Evolutionary conservation across 2,113 vertebrate species (phyloP).

Genomic region (Panthera tigris): DNA sequence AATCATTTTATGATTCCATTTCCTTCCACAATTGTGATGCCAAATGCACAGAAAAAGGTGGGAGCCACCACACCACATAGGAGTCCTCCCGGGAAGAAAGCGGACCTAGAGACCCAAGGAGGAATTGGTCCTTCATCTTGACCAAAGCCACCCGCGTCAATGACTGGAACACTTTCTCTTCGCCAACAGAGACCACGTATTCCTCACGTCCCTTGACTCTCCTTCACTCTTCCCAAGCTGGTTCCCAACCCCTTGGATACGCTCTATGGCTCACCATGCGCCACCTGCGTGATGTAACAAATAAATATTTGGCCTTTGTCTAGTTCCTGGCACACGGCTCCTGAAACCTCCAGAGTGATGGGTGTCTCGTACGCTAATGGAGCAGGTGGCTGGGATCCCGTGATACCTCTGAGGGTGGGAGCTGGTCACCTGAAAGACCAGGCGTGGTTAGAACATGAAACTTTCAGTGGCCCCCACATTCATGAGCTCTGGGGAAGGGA

Average conservation of each 20-base stretch:
- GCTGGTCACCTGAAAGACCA: background rate
- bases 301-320: background rate
- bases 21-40: background rate
- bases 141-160: background rate
- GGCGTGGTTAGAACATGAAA: rapidly evolving
- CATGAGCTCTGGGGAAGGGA: background rate
- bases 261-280: rapidly evolving
- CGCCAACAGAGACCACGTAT: rapidly evolving
- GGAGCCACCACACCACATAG: too few species aligned
- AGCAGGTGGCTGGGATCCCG: background rate
- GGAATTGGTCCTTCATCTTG: background rate
- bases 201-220: rapidly evolving
- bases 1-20: background rate
- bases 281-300: rapidly evolving
- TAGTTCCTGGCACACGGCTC: background rate
- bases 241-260: rapidly evolving
- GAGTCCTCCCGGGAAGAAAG: rapidly evolving
- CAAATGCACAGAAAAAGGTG: background rate
- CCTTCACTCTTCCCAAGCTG: rapidly evolving
- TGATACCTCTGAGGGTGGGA: background rate
- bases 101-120: rapidly evolving
- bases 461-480: background rate
- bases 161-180: background rate
- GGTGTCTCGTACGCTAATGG: background rate
- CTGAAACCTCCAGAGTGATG: background rate